A percentile compares a stretch with the other conserved stretches of the same genome.
phyloP scores from a whole-genome alignment of 2,797 vertebrate genomes.

The Etheostoma perlongum region DNA sequence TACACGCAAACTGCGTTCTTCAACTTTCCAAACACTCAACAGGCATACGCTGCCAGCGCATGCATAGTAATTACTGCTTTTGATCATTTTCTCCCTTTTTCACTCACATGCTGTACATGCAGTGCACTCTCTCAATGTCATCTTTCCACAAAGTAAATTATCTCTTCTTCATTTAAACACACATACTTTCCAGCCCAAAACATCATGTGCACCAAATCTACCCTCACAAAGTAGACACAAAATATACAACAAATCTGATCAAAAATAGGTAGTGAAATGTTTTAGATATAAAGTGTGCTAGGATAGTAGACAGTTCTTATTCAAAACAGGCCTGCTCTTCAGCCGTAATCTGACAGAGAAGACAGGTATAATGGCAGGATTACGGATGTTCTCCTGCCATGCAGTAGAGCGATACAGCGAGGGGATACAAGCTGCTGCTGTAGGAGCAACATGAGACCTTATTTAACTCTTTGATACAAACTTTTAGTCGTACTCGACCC shows the following conservation, averaged over 20 bases:
- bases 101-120: constrained; percentile 5
- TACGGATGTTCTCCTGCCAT: constrained; percentile 17
- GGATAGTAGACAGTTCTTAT: constrained; percentile 15
- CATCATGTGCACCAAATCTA: background rate
- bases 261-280: background rate
- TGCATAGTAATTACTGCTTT: constrained; percentile 50
- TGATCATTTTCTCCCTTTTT: constrained; percentile 26
- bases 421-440: constrained; percentile 32
- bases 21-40: constrained; percentile 55
- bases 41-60: constrained; percentile 42
- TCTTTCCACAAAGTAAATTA: constrained; percentile 4
- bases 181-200: constrained; percentile 7
- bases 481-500: constrained; percentile 34
- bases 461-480: constrained; percentile 47
- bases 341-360: constrained; percentile 36
- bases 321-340: background rate
- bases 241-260: background rate
- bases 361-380: constrained; percentile 39
- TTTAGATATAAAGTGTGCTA: background rate
- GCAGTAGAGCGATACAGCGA: constrained; percentile 11
- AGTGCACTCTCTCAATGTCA: background rate
- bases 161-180: constrained; percentile 11
- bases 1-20: constrained; percentile 13
- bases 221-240: background rate
- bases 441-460: constrained; percentile 35